Evolutionary conservation across 2,797 vertebrate species (phyloP).

Genomic region (Helarctos malayanus): DNA sequence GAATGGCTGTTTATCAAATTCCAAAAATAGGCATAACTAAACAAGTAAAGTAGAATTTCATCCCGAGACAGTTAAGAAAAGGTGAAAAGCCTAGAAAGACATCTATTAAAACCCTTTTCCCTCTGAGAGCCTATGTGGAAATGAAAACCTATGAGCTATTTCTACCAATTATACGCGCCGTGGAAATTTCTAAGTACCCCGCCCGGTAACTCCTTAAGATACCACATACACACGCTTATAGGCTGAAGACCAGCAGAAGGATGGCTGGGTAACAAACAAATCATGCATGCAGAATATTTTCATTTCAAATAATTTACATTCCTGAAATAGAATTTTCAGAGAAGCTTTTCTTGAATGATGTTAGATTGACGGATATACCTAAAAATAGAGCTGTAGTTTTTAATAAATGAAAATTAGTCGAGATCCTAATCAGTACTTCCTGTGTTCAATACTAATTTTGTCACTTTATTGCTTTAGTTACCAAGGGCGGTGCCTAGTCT

Average conservation of each 20-base stretch:
- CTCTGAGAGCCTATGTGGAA: slow-evolving; percentile 24
- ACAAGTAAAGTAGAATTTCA: slow-evolving; percentile 25
- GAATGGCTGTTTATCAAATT: slow-evolving; percentile 47
- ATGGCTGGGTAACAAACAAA: slow-evolving; percentile 66
- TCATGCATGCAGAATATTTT: slow-evolving; percentile 69
- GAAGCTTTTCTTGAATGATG: slow-evolving; percentile 81
- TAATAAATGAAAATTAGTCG: slow-evolving; percentile 81
- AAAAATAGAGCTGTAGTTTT: slow-evolving; percentile 80
- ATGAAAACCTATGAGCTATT: slow-evolving; percentile 26
- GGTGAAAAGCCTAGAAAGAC: slow-evolving; percentile 8
- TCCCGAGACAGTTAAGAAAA: slow-evolving; percentile 34
- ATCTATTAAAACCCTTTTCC: slow-evolving; percentile 23
- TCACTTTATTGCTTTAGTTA: slow-evolving; percentile 8
- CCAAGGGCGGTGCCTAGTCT: not conserved
- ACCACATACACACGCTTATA: slow-evolving; percentile 36
- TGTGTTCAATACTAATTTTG: slow-evolving; percentile 47
- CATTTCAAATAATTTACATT: slow-evolving; percentile 61
- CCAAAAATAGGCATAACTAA: not conserved
- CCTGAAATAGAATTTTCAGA: slow-evolving; percentile 78
- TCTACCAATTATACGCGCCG: slow-evolving; percentile 41
- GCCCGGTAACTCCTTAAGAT: slow-evolving; percentile 60
- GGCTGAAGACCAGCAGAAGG: slow-evolving; percentile 48
- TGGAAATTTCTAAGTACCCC: slow-evolving; percentile 41
- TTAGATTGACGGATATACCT: slow-evolving; percentile 72
- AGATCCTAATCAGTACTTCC: slow-evolving; percentile 65